Evolutionary conservation across 2,113 vertebrate genomes (phyloP).

Genomic region (Astatoreochromis straeleni): DNA sequence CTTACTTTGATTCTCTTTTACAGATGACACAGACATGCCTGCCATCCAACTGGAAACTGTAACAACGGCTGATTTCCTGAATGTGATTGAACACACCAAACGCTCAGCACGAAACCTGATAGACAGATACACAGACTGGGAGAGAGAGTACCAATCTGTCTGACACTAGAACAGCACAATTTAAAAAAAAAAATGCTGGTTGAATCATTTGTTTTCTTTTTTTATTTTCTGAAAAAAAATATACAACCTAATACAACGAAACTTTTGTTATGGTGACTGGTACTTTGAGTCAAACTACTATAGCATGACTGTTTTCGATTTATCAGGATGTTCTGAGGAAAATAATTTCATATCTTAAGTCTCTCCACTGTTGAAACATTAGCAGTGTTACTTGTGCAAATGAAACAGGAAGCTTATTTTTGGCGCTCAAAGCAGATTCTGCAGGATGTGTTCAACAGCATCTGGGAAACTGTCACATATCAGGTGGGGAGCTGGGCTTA

Average conservation of each 20-base stretch:
- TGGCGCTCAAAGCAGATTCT: constrained; percentile 27
- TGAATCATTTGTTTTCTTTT: background rate
- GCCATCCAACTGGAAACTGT: constrained; percentile 79
- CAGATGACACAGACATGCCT: constrained; percentile 46
- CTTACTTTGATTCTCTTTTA: background rate
- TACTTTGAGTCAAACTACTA: background rate
- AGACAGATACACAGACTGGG: constrained; percentile 84
- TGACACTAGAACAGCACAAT: constrained; percentile 39
- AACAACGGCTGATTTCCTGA: constrained; percentile 79
- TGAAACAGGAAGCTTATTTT: rapidly evolving
- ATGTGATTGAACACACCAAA: constrained; percentile 86
- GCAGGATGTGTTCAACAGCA: constrained; percentile 85
- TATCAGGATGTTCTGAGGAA: background rate
- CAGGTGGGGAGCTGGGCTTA: constrained; percentile 78
- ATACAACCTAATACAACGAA: background rate
- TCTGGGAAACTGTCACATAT: constrained; percentile 82
- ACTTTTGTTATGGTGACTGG: background rate
- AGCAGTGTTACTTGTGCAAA: background rate
- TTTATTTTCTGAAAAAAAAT: rapidly evolving
- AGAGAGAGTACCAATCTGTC: constrained; percentile 86
- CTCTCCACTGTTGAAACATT: background rate
- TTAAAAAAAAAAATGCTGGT: background rate
- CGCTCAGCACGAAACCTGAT: constrained; percentile 82
- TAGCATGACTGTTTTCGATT: rapidly evolving
- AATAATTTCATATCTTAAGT: background rate